phyloP scores from a whole-genome alignment of 2,113 vertebrate species.

The Brienomyrus longianalis region DNA sequence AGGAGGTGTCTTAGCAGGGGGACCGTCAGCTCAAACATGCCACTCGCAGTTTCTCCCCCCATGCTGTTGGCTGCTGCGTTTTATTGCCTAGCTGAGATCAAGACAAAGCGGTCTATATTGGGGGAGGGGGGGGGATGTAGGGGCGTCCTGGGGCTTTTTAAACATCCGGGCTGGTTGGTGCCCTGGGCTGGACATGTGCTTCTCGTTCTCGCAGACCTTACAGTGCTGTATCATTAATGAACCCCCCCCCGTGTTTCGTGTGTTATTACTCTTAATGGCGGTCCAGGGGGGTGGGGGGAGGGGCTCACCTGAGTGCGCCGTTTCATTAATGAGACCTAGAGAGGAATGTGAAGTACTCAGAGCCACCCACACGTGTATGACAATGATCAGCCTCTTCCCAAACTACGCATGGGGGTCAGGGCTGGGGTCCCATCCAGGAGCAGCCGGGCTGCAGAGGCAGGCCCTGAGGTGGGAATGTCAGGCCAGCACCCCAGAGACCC shows the following conservation, averaged over 20 bases:
- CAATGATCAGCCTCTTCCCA: neutral
- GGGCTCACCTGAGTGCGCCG: conserved; percentile 15
- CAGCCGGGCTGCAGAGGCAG: neutral
- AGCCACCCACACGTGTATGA: neutral
- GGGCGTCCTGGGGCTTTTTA: conserved; percentile 36
- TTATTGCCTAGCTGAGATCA: conserved; percentile 26
- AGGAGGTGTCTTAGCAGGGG: neutral
- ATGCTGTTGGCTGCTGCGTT: conserved; percentile 22
- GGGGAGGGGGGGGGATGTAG: neutral
- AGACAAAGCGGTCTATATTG: conserved; percentile 34
- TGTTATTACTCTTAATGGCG: conserved; percentile 7
- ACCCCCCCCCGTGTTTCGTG: neutral
- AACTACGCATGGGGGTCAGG: neutral
- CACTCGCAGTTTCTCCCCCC: conserved; percentile 25
- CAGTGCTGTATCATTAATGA: conserved; percentile 29
- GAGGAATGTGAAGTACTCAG: neutral
- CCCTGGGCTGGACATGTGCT: conserved; percentile 23
- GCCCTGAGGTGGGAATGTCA: neutral
- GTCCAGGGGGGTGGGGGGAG: neutral
- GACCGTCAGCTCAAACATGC: conserved; percentile 27
- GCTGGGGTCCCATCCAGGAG: neutral
- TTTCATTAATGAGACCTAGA: conserved; percentile 20
- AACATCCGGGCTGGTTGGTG: neutral
- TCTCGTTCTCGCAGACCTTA: conserved; percentile 18
- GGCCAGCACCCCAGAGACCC: neutral